Conservation (phyloP, 2,113 vertebrate species). For the Gasterosteus nipponicus region DNA sequence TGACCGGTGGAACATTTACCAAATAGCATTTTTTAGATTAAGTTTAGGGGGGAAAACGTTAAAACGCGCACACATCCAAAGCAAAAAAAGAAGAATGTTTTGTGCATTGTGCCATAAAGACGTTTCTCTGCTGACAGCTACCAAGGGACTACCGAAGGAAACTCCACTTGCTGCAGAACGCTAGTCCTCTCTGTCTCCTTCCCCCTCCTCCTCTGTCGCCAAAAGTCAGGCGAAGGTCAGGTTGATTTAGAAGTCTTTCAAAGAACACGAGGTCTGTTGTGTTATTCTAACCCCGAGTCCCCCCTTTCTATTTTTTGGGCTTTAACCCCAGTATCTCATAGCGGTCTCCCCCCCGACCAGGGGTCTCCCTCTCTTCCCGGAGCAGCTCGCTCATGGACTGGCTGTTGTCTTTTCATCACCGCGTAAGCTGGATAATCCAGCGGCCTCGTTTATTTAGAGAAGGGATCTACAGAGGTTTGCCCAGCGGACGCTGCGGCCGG, state of each 20-base stretch:
- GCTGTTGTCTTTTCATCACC: slow-evolving; percentile 83
- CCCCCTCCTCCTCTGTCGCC: slow-evolving; percentile 34
- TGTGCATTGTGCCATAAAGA: not conserved
- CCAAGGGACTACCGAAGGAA: not conserved
- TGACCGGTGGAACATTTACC: not conserved
- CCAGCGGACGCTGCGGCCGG: slow-evolving; percentile 57
- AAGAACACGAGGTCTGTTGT: slow-evolving; percentile 59
- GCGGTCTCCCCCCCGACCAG: slow-evolving; percentile 34
- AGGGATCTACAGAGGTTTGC: slow-evolving; percentile 68
- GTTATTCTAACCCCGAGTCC: slow-evolving; percentile 66
- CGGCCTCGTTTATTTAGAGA: slow-evolving; percentile 71
- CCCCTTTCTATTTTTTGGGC: slow-evolving; percentile 33
- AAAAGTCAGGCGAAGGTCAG: slow-evolving; percentile 67
- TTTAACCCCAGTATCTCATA: slow-evolving; percentile 33
- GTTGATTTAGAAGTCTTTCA: slow-evolving; percentile 64
- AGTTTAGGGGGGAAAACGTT: not conserved
- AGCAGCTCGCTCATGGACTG: slow-evolving; percentile 39
- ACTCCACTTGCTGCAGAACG: not conserved
- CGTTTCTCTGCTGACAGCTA: not conserved
- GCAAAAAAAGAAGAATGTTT: not conserved
- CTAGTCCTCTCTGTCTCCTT: not conserved
- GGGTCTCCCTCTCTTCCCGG: slow-evolving; percentile 43
- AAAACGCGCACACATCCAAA: not conserved
- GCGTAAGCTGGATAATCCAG: slow-evolving; percentile 71
- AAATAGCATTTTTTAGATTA: not conserved